Base-by-base conservation (phyloP, 2,888 invertebrate genomes). In the Campoplex capitator region DNA sequence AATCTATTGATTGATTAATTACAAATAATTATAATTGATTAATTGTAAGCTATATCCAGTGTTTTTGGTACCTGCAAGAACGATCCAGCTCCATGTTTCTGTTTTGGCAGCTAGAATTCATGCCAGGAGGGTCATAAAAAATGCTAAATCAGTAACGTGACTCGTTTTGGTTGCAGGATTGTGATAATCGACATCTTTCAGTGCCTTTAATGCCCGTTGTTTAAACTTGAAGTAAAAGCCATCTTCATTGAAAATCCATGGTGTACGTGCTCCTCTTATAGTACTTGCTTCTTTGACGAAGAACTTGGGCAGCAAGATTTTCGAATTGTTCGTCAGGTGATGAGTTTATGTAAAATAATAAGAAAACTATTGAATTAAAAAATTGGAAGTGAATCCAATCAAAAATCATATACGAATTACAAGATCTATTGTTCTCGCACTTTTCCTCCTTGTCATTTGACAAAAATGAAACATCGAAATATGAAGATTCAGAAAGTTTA, bases 171-270 rank as follows among this genome's bases (percentile, higher is more conserved):
- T 88, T 4, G 91, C 90, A 0, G 94, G 88, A 88, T 83, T 90
- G 91, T 94, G 95, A 87, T 94, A 95, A 85, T 94, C 88, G 0
- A 97, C 94, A 18, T 95, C 95, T 89, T 96, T 95, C 8, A 97
- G 89, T 89, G 96, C 95, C 51, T 95, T 95, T n/a, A 93, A 90
- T 0, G 96, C 96, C 51, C 96, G 95, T 68, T 94, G 94, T 92
- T 97, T 97, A 8, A 98, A 95, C 0, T 96, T 97, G 91, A 94
- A 95, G 92, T 97, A 98, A 93, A 98, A 98, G 0, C 97, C 97
- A 90, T 97, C 95, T 13, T 96, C 95, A 77, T 97, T 94, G 91
- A 98, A 97, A 0, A 97, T 97, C 89, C 97, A 96, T 0, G 97
- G 97, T 0, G 97, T 96, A 92, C 96, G 97, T 96, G 92, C 96